phyloP scores from a whole-genome alignment of 2,888 invertebrate species.

The Cistogaster globosa region DNA sequence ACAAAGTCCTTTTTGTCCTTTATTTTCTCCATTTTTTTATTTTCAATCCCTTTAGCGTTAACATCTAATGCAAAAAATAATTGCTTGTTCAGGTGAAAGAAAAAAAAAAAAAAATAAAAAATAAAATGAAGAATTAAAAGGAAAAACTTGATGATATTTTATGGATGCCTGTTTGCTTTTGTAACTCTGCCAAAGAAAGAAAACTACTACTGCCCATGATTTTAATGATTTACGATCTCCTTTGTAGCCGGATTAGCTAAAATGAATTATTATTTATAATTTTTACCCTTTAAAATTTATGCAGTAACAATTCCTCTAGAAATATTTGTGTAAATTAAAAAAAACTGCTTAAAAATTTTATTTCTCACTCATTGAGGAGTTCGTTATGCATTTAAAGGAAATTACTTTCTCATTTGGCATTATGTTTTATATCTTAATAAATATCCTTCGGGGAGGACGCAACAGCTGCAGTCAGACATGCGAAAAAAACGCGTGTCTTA shows the following conservation, averaged over 20 bases:
- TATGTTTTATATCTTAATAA: no score
- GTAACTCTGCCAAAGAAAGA: slow-evolving; percentile 35
- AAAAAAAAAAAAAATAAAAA: no score
- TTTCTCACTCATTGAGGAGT: no score
- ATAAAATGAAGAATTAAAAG: slow-evolving; percentile 24
- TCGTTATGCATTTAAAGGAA: no score
- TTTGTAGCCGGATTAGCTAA: neutral
- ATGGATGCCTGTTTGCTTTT: slow-evolving; percentile 34
- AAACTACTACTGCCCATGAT: slow-evolving; percentile 16
- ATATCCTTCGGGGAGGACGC: no score
- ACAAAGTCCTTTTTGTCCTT: slow-evolving; percentile 5
- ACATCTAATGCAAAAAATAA: slow-evolving; percentile 32
- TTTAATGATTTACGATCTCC: slow-evolving; percentile 49
- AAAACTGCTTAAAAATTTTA: no score
- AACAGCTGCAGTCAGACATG: no score
- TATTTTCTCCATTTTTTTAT: slow-evolving; percentile 10
- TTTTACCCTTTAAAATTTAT: neutral
- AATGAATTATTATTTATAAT: slow-evolving; percentile 5
- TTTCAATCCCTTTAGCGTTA: slow-evolving; percentile 4
- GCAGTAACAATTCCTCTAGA: neutral
- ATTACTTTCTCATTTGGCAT: no score
- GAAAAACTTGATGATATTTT: slow-evolving; percentile 59
- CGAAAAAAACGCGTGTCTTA: no score
- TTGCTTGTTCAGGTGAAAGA: slow-evolving; percentile 59
- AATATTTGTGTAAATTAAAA: no score